These are phyloP conservation scores for Dasysyrphus albostriatus DNA, from an alignment of 2,888 invertebrate genomes.

Conservation along the genomic window DNA sequence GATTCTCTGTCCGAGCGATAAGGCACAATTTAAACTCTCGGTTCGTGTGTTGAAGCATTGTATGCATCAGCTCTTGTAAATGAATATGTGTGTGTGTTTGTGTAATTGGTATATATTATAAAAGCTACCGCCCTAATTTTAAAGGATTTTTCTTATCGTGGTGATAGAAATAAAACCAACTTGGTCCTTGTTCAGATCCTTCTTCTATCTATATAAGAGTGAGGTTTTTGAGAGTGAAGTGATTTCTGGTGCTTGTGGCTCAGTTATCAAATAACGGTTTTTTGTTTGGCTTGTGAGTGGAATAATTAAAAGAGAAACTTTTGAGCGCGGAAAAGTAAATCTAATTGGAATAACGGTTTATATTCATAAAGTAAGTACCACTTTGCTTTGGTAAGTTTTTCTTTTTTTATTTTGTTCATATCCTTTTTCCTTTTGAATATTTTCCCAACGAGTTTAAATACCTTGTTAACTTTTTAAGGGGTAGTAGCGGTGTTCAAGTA, in stretches of 20 bases:
- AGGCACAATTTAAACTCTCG: constrained; percentile 51
- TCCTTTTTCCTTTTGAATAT: neutral
- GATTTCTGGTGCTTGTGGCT: constrained; percentile 45
- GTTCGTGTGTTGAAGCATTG: constrained; percentile 23
- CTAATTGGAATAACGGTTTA: constrained; percentile 67
- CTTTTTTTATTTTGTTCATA: neutral
- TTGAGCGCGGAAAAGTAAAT: constrained; percentile 66
- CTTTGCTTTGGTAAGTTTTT: constrained; percentile 15
- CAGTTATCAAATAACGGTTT: constrained; percentile 58
- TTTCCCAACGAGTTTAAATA: constrained; percentile 29
- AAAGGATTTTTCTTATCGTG: constrained; percentile 49
- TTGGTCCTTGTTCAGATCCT: neutral
- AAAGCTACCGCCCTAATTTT: constrained; percentile 75
- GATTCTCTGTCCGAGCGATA: constrained; percentile 52
- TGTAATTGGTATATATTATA: constrained; percentile 26
- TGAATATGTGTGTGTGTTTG: constrained; percentile 43
- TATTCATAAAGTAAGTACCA: constrained; percentile 61
- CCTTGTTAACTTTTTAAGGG: neutral
- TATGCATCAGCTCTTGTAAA: constrained; percentile 33
- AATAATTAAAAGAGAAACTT: constrained; percentile 49
- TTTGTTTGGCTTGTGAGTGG: constrained; percentile 48
- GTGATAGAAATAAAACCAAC: constrained; percentile 14
- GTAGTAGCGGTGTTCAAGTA: neutral
- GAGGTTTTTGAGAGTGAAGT: constrained; percentile 59
- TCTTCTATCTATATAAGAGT: constrained; percentile 25